phyloP scores from a whole-genome alignment of 2,113 vertebrate genomes.

The Tamias sibiricus region DNA sequence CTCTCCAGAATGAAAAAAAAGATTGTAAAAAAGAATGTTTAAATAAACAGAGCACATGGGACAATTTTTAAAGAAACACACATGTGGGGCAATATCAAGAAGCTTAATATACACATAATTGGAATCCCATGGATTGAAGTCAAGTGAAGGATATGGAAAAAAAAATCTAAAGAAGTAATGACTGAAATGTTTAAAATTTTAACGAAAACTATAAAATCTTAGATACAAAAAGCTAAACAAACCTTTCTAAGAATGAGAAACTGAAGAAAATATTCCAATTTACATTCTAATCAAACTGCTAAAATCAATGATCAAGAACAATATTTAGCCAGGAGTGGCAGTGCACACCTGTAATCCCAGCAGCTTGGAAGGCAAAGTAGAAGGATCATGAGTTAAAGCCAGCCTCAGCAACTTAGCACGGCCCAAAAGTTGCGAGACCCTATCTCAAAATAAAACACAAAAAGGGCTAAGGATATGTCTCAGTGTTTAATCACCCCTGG shows the following conservation, averaged over 20 bases:
- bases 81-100: neutral
- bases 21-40: neutral
- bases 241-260: neutral
- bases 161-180: neutral
- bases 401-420: too few relatives aligned
- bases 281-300: neutral
- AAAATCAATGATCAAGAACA: constrained; percentile 4
- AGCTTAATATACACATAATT: neutral
- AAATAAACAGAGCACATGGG: neutral
- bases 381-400: too few relatives aligned
- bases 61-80: neutral
- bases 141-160: neutral
- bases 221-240: neutral
- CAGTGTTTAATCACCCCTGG: too few relatives aligned
- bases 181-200: neutral
- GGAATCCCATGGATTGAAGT: neutral
- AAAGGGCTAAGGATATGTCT: too few relatives aligned
- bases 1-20: neutral
- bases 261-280: neutral
- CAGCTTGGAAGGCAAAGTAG: too few relatives aligned
- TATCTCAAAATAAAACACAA: too few relatives aligned
- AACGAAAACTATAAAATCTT: neutral
- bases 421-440: too few relatives aligned
- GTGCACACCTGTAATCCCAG: too few relatives aligned
- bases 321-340: neutral